Conservation (phyloP, 2,797 vertebrate species). For the Schizopygopsis malacanthus region DNA sequence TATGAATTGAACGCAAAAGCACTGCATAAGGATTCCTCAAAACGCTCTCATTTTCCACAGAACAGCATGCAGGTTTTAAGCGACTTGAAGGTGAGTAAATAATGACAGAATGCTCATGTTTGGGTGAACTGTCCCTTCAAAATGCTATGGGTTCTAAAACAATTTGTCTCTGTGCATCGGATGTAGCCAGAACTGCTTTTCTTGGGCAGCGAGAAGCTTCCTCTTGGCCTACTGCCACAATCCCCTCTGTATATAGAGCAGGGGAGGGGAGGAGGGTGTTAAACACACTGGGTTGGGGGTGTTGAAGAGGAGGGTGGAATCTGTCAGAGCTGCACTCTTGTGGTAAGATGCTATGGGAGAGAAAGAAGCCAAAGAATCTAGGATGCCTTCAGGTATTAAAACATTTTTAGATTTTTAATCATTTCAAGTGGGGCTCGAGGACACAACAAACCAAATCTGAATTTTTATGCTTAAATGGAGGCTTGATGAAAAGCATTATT, state of each 20-base stretch:
- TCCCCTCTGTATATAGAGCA: conserved; percentile 75
- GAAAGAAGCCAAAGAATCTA: conserved; percentile 80
- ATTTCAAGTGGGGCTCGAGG: conserved; percentile 81
- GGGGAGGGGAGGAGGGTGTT: conserved; percentile 51
- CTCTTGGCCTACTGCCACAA: conserved; percentile 73
- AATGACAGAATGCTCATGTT: background rate
- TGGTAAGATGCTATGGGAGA: conserved; percentile 71
- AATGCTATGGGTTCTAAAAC: conserved; percentile 21
- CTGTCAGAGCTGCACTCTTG: conserved; percentile 80
- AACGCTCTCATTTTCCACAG: background rate
- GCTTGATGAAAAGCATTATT: conserved; percentile 66
- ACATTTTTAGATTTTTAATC: conserved; percentile 87
- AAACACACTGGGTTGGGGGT: conserved; percentile 59
- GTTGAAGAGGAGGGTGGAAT: conserved; percentile 72
- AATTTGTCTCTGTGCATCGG: conserved; percentile 44
- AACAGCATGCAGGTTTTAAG: background rate
- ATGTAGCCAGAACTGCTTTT: conserved; percentile 46
- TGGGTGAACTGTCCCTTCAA: background rate
- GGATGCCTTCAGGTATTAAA: conserved; percentile 84
- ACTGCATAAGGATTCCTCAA: background rate
- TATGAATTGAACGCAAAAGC: background rate
- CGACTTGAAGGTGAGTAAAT: background rate
- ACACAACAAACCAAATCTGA: conserved; percentile 75
- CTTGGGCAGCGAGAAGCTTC: conserved; percentile 50
- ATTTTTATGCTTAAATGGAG: conserved; percentile 68